Evolutionary conservation across 2,797 vertebrate genomes (phyloP), one percentile per base, ranked within the genome.

Genomic region (Lophotriccus pileatus): DNA sequence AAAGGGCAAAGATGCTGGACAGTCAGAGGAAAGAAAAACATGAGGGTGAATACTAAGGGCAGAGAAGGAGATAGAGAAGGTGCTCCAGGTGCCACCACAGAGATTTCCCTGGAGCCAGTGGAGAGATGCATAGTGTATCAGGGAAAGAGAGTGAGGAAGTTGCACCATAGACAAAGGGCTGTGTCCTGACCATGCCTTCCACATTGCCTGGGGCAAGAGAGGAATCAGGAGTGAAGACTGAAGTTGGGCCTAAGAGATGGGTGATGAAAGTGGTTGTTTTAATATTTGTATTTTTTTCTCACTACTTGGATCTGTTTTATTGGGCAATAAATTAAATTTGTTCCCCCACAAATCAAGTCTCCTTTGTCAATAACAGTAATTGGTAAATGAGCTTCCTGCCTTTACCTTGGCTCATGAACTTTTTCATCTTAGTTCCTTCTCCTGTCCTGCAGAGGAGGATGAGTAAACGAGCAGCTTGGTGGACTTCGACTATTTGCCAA

Each of bases 121-220:
- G 12, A 55, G 4, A 50, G 18, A 41, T 36, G 4, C 9, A 25
- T 7, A 14, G 7, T n/a, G 37, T 10, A 52, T 4, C 2, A 36
- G 6, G 6, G 6, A 3, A 36, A 74, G 63, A n/a, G 9, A 34
- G 3, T 18, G 6, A 60, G 21, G 9, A 55, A 30, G 14, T 69
- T 22, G 12, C 2, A 6, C 4, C 13, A 28, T 13, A 58, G 23
- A 50, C 7, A 70, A 82, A 41, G 3, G 1, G 0, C 2, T 43
- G 10, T 43, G 17, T 43, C 20, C 20, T 64, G 24, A 39, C 12
- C 7, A 36, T 7, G 20, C 4, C 22, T 36, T 14, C n/a, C 0
- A 7, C 1, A 10, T 15, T 81, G 9, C 23, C 22, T 3, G 2
- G 1, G 32, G 1, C 9, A 80, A 8, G 18, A 59, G 14, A 64